Conservation (phyloP, 2,797 vertebrate species). For the Oreonectes daqikongensis region DNA sequence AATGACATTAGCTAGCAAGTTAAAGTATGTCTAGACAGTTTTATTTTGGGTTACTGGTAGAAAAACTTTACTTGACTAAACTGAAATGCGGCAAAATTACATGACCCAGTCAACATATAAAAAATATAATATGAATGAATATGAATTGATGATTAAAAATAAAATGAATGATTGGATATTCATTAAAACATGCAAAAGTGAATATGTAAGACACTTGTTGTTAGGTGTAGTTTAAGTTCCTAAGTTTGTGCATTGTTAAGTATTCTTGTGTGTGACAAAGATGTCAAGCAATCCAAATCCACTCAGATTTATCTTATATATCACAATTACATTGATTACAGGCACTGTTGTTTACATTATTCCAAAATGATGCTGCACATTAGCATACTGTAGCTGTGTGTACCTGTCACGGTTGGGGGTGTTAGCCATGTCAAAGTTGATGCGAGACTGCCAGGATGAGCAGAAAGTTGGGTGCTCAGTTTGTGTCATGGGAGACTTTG, state of each 20-base stretch:
- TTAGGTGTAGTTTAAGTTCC: neutral
- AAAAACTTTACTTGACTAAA: too few relatives aligned
- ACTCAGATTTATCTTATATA: neutral
- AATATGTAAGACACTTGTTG: too few relatives aligned
- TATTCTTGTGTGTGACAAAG: neutral
- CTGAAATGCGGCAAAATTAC: too few relatives aligned
- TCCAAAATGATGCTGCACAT: constrained; percentile 69
- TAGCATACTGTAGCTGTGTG: constrained; percentile 72
- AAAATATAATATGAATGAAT: too few relatives aligned
- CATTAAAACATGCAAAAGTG: too few relatives aligned
- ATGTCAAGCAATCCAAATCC: neutral
- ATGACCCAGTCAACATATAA: too few relatives aligned
- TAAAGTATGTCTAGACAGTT: too few relatives aligned
- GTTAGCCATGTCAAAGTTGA: constrained; percentile 78
- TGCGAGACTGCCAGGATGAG: constrained; percentile 77
- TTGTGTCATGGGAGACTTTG: constrained; percentile 75
- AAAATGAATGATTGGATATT: too few relatives aligned
- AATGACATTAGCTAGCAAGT: too few relatives aligned
- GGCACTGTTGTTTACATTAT: neutral
- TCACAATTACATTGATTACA: neutral
- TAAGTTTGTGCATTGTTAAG: neutral
- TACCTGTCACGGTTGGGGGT: constrained; percentile 75
- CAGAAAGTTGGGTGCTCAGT: constrained; percentile 74
- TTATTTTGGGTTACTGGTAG: too few relatives aligned
- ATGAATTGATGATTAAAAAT: too few relatives aligned